Percentiles rank a stretch among this genome's conserved stretches.
These are phyloP conservation scores for Paratrypauchen microcephalus DNA, from an alignment of 2,797 vertebrate species.

Conservation along the genomic window DNA sequence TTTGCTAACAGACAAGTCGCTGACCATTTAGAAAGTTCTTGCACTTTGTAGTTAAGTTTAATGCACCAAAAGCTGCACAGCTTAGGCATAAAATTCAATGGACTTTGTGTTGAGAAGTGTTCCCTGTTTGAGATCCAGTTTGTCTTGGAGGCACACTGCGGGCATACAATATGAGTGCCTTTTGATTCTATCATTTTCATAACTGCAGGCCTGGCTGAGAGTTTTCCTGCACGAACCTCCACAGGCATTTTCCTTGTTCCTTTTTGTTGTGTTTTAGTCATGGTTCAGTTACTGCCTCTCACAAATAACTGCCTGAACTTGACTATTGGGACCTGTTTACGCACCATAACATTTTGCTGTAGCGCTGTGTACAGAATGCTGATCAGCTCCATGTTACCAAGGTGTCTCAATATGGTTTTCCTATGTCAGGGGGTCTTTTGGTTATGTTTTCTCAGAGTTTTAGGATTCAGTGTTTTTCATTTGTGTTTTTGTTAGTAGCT, in stretches of 20 bases:
- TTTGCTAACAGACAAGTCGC: constrained; percentile 37
- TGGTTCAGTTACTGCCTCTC: background rate
- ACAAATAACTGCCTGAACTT: constrained; percentile 1
- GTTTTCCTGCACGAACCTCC: background rate
- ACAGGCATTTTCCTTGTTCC: background rate
- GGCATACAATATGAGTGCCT: background rate
- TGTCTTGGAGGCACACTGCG: background rate
- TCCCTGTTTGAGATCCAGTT: background rate
- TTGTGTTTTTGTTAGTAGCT: background rate
- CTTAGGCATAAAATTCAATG: background rate
- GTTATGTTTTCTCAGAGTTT: no score
- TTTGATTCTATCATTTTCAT: background rate
- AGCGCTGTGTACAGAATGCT: background rate
- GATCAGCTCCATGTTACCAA: background rate
- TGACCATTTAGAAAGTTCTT: constrained; percentile 14
- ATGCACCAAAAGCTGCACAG: background rate
- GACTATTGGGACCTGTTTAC: background rate
- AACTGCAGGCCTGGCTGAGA: background rate
- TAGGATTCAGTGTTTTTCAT: background rate
- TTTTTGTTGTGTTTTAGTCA: background rate
- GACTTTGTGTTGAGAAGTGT: background rate
- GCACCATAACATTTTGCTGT: background rate
- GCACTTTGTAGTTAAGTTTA: constrained; percentile 3
- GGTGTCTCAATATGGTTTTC: background rate
- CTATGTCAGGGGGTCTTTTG: no score